Evolutionary conservation across 2,113 vertebrate species (phyloP).

Genomic region (Rousettus leschenaultii): DNA sequence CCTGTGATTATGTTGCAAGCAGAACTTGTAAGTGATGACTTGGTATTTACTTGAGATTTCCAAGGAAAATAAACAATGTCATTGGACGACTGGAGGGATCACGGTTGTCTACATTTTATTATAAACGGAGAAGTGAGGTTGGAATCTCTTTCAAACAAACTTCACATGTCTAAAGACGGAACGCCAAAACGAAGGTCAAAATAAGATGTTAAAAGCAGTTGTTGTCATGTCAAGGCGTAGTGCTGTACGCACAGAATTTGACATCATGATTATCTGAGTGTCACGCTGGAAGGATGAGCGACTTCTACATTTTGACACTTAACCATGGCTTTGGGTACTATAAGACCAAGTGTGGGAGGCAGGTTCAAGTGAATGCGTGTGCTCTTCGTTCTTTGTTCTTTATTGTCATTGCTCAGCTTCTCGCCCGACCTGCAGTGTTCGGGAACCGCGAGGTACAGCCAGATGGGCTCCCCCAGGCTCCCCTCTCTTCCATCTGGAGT

Average conservation of each 20-base stretch:
- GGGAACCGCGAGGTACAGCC: background rate
- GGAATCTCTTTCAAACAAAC: background rate
- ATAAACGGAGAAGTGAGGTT: background rate
- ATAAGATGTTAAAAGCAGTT: background rate
- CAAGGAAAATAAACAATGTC: background rate
- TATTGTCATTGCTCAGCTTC: background rate
- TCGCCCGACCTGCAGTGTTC: background rate
- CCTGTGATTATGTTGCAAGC: background rate
- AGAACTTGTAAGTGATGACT: background rate
- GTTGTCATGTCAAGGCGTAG: background rate
- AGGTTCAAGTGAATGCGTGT: background rate
- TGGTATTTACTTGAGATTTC: background rate
- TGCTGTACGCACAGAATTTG: background rate
- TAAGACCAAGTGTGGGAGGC: background rate
- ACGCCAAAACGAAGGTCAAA: background rate
- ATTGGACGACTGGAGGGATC: background rate
- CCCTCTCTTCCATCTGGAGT: constrained; percentile 70
- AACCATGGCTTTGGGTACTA: background rate
- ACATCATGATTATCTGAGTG: too few species aligned
- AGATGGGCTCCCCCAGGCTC: constrained; percentile 57
- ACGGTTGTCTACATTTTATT: background rate
- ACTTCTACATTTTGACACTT: background rate
- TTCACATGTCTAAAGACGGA: background rate
- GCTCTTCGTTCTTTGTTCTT: background rate
- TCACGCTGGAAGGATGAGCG: background rate